Percentiles rank a stretch among this genome's conserved stretches.
phyloP scores from a whole-genome alignment of 2,113 vertebrate species.

The Dicentrarchus labrax region DNA sequence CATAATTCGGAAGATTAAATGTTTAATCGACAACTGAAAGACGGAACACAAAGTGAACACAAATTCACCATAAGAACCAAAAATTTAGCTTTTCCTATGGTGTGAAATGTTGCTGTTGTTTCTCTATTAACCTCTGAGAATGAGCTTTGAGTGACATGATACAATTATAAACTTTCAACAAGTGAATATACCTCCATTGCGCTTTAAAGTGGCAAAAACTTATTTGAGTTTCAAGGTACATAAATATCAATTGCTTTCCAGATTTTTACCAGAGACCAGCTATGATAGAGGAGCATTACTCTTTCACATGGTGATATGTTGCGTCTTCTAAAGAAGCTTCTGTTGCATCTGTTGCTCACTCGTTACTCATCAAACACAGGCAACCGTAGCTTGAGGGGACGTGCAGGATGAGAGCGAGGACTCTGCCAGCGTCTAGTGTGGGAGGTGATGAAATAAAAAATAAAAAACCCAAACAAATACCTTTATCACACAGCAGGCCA shows the following conservation, averaged over 20 bases:
- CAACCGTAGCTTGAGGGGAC: conserved; percentile 23
- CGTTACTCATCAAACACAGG: conserved; percentile 5
- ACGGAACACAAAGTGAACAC: too few relatives aligned
- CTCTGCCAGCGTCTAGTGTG: conserved; percentile 6
- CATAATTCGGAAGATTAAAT: too few relatives aligned
- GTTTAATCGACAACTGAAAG: too few relatives aligned
- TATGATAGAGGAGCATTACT: background rate
- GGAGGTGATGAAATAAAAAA: background rate
- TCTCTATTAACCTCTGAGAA: too few relatives aligned
- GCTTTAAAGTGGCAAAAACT: too few relatives aligned
- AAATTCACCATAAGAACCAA: background rate
- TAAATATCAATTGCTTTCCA: too few relatives aligned
- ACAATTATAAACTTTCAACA: background rate
- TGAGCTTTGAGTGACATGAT: too few relatives aligned
- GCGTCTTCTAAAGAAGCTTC: background rate
- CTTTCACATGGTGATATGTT: background rate
- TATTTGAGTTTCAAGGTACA: too few relatives aligned
- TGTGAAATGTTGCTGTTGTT: too few relatives aligned
- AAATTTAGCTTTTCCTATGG: background rate
- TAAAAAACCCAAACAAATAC: conserved; percentile 75
- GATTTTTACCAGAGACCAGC: too few relatives aligned
- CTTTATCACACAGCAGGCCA: conserved; percentile 96
- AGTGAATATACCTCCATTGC: background rate
- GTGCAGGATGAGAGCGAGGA: conserved; percentile 3
- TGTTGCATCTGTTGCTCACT: background rate